Conservation (phyloP, 2,797 vertebrate species). For the Eupleurogrammus muticus region DNA sequence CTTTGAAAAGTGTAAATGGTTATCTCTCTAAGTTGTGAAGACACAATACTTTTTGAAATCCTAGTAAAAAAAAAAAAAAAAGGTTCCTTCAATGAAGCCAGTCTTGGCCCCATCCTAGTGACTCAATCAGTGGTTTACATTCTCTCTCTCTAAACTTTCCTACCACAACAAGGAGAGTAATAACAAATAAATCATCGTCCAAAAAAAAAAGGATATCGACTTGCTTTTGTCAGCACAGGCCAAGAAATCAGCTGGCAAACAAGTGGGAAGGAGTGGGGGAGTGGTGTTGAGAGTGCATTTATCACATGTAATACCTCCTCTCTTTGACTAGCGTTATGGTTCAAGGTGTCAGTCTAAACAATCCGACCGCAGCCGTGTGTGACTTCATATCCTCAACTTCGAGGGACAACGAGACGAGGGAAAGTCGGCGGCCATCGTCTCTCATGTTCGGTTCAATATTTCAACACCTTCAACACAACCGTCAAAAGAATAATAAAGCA, state of each 20-base stretch:
- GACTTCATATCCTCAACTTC: conserved; percentile 66
- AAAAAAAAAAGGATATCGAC: conserved; percentile 28
- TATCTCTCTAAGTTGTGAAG: no score
- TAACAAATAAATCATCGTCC: conserved; percentile 18
- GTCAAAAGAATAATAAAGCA: conserved; percentile 88
- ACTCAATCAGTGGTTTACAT: conserved; percentile 2
- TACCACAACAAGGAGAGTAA: neutral
- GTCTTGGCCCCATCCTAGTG: neutral
- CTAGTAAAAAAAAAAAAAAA: no score
- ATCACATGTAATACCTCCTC: conserved; percentile 81
- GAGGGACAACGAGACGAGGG: conserved; percentile 63
- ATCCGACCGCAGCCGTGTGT: conserved; percentile 82
- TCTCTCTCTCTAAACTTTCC: neutral
- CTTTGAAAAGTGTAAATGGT: neutral
- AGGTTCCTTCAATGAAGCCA: neutral
- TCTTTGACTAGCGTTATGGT: conserved; percentile 85
- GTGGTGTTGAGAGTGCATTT: conserved; percentile 73
- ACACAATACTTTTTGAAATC: no score
- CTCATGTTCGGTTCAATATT: conserved; percentile 89
- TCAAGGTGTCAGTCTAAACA: conserved; percentile 90
- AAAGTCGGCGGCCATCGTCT: conserved; percentile 84
- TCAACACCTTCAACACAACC: conserved; percentile 86
- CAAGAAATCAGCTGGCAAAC: conserved; percentile 51
- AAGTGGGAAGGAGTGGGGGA: conserved; percentile 68
- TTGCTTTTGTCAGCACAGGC: conserved; percentile 26